phyloP scores from a whole-genome alignment of 2,888 invertebrate genomes.

The Augiades crinisus region DNA sequence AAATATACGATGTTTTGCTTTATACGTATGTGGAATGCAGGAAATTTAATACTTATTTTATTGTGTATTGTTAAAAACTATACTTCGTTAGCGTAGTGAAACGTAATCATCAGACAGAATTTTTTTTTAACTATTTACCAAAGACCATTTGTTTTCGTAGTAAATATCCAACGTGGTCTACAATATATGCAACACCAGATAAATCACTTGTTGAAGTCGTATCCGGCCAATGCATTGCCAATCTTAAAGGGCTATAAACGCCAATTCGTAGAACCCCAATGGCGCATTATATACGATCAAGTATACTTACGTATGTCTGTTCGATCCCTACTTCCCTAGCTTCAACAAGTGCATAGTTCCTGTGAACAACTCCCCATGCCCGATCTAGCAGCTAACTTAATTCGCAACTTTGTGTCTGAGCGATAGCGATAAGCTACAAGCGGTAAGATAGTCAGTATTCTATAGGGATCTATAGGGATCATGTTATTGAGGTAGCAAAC shows the following conservation, averaged over 20 bases:
- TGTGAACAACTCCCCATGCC: slow-evolving; percentile 14
- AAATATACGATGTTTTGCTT: not conserved
- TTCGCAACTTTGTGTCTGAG: not conserved
- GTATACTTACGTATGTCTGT: not conserved
- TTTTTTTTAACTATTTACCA: too few species aligned
- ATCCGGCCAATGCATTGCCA: not conserved
- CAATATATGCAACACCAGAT: too few species aligned
- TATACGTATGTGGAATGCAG: slow-evolving; percentile 7
- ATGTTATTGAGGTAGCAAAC: too few species aligned
- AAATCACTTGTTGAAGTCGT: too few species aligned
- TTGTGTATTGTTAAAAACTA: too few species aligned
- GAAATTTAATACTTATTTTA: too few species aligned
- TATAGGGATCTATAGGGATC: too few species aligned
- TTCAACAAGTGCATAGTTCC: slow-evolving; percentile 10
- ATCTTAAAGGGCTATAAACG: not conserved
- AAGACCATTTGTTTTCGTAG: too few species aligned
- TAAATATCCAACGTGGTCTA: too few species aligned
- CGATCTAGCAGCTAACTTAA: slow-evolving; percentile 19
- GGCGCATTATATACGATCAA: not conserved
- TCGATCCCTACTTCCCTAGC: slow-evolving; percentile 3
- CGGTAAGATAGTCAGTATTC: too few species aligned
- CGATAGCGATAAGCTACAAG: not conserved
- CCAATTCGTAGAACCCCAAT: not conserved
- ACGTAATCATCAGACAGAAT: too few species aligned
- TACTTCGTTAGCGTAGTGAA: too few species aligned